These are phyloP conservation scores for Dromas ardeola DNA, from an alignment of 2,113 vertebrate genomes.

Conservation along the genomic window DNA sequence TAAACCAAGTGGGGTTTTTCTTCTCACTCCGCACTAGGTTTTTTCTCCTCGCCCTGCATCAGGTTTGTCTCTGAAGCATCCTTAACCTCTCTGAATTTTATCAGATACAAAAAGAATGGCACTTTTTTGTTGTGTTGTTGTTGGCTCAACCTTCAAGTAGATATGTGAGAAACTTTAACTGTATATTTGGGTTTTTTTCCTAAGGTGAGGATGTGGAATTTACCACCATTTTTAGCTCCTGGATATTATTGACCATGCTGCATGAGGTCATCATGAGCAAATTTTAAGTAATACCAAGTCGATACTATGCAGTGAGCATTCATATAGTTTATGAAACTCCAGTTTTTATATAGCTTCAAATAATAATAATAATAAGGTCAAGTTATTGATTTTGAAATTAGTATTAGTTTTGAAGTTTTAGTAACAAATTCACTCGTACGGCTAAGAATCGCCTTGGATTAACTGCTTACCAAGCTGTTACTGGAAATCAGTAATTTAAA, in stretches of 20 bases:
- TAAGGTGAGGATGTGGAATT: background rate
- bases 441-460: background rate
- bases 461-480: background rate
- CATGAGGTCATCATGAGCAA: background rate
- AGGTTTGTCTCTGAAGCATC: background rate
- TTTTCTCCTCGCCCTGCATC: background rate
- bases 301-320: background rate
- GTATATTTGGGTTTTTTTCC: background rate
- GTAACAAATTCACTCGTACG: background rate
- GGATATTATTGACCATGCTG: background rate
- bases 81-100: background rate
- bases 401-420: background rate
- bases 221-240: background rate
- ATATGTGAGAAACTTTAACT: background rate
- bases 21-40: background rate
- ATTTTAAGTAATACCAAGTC: background rate
- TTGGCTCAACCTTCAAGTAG: background rate
- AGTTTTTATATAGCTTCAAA: background rate
- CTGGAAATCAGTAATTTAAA: background rate
- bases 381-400: background rate
- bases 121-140: background rate
- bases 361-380: background rate
- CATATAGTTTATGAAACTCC: background rate
- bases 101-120: background rate
- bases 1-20: background rate